A percentile compares a stretch with the other conserved stretches of the same genome.
Evolutionary conservation across 2,113 vertebrate species (phyloP).

Genomic region (Bambusicola thoracicus): DNA sequence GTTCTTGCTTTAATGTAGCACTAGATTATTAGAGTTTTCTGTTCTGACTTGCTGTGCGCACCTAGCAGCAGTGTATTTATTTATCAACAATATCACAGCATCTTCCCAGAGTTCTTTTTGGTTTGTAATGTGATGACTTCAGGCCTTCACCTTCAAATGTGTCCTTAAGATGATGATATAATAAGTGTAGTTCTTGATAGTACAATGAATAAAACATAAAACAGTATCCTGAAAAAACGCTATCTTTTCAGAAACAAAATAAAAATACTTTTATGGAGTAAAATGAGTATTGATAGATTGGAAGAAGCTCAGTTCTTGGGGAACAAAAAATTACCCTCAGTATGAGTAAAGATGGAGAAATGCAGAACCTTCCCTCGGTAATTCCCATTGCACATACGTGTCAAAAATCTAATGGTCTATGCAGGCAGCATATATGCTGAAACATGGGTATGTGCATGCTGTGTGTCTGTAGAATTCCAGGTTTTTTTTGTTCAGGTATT

Average conservation of each 20-base stretch:
- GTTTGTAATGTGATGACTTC: not conserved
- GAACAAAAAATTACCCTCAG: not conserved
- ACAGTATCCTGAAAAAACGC: not conserved
- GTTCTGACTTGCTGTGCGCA: not conserved
- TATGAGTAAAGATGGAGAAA: not conserved
- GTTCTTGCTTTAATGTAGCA: not conserved
- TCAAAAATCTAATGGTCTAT: not conserved
- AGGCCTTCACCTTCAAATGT: not conserved
- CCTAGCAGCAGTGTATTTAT: not conserved
- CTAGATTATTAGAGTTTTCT: not conserved
- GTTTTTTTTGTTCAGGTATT: not conserved
- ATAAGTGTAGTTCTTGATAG: not conserved
- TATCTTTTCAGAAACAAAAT: not conserved
- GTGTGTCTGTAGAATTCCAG: not conserved
- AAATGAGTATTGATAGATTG: not conserved
- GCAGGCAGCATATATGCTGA: not conserved
- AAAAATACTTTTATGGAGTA: not conserved
- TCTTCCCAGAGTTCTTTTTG: not conserved
- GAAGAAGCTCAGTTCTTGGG: not conserved
- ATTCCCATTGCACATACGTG: fast-evolving
- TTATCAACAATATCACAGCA: fast-evolving
- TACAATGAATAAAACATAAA: not conserved
- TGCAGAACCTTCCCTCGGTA: not conserved
- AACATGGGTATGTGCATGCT: not conserved
- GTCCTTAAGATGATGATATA: not conserved